These are phyloP conservation scores for Grammomys surdaster DNA, from an alignment of 2,113 vertebrate species.

Conservation along the genomic window DNA sequence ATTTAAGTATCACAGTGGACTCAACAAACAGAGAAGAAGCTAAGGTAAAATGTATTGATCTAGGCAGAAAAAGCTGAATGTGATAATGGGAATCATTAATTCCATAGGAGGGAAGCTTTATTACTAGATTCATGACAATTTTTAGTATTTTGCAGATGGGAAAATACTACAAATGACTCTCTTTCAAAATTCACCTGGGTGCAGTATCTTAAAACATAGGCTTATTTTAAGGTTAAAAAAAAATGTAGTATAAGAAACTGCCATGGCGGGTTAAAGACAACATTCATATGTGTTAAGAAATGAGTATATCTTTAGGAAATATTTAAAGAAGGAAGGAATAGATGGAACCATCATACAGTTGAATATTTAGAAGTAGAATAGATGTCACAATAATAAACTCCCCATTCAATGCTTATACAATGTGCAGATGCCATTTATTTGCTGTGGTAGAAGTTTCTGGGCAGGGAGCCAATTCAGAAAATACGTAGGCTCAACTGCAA, in stretches of 20 bases:
- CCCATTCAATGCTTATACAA: neutral
- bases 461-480: neutral
- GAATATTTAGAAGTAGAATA: neutral
- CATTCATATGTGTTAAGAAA: neutral
- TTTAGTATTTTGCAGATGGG: neutral
- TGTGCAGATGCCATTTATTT: neutral
- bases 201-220: neutral
- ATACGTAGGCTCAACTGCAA: neutral
- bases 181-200: neutral
- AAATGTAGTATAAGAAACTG: neutral
- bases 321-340: neutral
- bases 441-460: neutral
- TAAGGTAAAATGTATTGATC: neutral
- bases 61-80: neutral
- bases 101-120: neutral
- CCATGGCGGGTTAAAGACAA: neutral
- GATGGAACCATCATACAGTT: neutral
- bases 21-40: neutral
- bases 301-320: neutral
- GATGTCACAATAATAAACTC: neutral
- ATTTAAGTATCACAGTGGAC: neutral
- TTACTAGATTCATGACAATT: neutral
- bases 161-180: neutral
- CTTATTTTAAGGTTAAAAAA: neutral
- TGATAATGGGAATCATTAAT: neutral